phyloP scores from a whole-genome alignment of 2,113 vertebrate species.

The Uropsilus gracilis region DNA sequence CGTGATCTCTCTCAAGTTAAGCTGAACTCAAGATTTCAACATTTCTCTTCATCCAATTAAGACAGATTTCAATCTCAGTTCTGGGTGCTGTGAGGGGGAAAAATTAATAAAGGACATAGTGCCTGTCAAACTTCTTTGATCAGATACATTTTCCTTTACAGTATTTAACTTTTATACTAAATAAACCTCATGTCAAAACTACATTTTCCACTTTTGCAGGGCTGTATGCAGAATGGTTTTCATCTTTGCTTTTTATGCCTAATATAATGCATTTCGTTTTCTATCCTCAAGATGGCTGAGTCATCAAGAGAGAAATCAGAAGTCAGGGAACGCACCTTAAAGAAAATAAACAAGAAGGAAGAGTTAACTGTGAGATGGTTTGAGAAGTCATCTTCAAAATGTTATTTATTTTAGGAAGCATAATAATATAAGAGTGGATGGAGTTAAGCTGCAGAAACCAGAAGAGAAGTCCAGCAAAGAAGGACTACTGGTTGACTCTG shows the following conservation, averaged over 20 bases:
- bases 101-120: constrained; percentile 41
- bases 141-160: constrained; percentile 27
- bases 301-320: constrained; percentile 61
- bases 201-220: constrained; percentile 11
- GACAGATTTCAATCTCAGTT: constrained; percentile 54
- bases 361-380: not conserved
- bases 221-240: constrained; percentile 19
- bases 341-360: constrained; percentile 61
- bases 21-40: constrained; percentile 43
- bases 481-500: constrained; percentile 37
- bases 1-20: not conserved
- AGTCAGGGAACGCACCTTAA: constrained; percentile 50
- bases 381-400: constrained; percentile 46
- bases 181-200: constrained; percentile 26
- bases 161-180: constrained; percentile 30
- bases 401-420: constrained; percentile 32
- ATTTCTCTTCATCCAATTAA: constrained; percentile 58
- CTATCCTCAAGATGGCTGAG: constrained; percentile 69
- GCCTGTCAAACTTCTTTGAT: constrained; percentile 50
- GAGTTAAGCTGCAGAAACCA: constrained; percentile 13
- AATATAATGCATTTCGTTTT: constrained; percentile 67
- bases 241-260: constrained; percentile 44
- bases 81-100: not conserved
- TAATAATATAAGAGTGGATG: constrained; percentile 38
- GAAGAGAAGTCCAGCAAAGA: constrained; percentile 34